Evolutionary conservation across 2,888 invertebrate species (phyloP).

Genomic region (Caradrina kadenii): DNA sequence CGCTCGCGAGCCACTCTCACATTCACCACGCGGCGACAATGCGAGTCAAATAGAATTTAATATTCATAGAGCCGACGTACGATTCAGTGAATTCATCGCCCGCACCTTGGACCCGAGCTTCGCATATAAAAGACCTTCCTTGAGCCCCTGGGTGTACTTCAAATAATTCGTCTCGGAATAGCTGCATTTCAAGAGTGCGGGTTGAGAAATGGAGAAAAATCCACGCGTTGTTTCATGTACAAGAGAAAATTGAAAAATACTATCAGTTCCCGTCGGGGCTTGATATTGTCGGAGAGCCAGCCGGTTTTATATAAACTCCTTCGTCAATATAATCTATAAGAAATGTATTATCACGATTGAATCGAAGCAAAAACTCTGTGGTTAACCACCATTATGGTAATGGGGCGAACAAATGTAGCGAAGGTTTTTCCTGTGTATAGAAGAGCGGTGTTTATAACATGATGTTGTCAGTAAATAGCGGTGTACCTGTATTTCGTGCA

Average conservation of each 20-base stretch:
- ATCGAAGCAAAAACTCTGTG: conserved; percentile 45
- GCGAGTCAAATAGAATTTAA: conserved; percentile 89
- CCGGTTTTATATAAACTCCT: conserved; percentile 72
- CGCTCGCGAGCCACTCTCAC: conserved; percentile 74
- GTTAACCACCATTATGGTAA: conserved; percentile 14
- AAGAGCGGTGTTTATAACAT: neutral
- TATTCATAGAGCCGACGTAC: conserved; percentile 89
- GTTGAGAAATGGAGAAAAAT: conserved; percentile 79
- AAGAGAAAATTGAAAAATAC: conserved; percentile 86
- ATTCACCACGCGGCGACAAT: conserved; percentile 86
- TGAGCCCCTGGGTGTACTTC: conserved; percentile 85
- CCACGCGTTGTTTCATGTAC: conserved; percentile 81
- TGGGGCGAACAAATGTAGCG: neutral
- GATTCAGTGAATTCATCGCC: conserved; percentile 89
- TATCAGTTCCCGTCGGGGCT: conserved; percentile 77
- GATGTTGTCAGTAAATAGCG: conserved; percentile 56
- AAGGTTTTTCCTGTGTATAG: neutral
- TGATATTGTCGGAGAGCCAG: conserved; percentile 57
- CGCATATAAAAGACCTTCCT: conserved; percentile 88
- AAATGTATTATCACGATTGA: conserved; percentile 48
- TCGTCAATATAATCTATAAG: conserved; percentile 52
- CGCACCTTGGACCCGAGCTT: conserved; percentile 87
- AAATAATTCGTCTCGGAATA: conserved; percentile 87
- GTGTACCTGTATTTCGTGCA: conserved; percentile 96
- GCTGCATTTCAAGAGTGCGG: conserved; percentile 83